Conservation (phyloP, 2,113 vertebrate species). For the Pantherophis guttatus region DNA sequence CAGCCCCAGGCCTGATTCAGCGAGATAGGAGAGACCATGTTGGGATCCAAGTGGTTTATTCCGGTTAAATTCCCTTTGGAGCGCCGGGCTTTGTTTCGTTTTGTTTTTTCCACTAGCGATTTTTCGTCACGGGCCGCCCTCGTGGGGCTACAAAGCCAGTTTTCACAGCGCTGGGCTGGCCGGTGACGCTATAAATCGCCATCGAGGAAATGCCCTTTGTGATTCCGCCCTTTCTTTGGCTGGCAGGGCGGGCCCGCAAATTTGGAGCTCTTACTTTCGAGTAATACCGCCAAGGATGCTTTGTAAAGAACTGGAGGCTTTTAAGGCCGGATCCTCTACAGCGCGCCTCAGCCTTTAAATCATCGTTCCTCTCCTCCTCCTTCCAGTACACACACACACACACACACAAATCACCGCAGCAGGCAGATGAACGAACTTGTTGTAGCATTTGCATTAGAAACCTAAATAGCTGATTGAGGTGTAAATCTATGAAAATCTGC, state of each 20-base stretch:
- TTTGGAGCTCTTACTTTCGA: not conserved
- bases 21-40: not conserved
- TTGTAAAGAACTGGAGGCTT: not conserved
- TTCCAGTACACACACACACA: not conserved
- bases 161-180: not conserved
- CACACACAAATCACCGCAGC: not conserved
- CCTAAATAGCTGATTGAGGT: conserved; percentile 69
- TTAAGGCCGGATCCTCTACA: not conserved
- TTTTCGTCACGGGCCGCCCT: not conserved
- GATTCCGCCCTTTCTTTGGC: too few relatives aligned
- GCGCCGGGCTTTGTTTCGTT: not conserved
- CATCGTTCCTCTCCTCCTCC: not conserved
- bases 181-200: not conserved
- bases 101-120: not conserved
- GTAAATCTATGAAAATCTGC: conserved; percentile 76
- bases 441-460: conserved; percentile 66
- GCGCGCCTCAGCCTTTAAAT: not conserved
- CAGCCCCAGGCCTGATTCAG: not conserved
- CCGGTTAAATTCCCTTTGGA: conserved; percentile 1
- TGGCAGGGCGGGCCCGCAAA: not conserved
- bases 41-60: not conserved
- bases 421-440: conserved; percentile 45
- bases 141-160: not conserved
- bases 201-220: not conserved
- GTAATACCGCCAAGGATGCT: not conserved